Conservation (phyloP, 2,888 invertebrate species). For the Marasmarcha lunaedactyla region DNA sequence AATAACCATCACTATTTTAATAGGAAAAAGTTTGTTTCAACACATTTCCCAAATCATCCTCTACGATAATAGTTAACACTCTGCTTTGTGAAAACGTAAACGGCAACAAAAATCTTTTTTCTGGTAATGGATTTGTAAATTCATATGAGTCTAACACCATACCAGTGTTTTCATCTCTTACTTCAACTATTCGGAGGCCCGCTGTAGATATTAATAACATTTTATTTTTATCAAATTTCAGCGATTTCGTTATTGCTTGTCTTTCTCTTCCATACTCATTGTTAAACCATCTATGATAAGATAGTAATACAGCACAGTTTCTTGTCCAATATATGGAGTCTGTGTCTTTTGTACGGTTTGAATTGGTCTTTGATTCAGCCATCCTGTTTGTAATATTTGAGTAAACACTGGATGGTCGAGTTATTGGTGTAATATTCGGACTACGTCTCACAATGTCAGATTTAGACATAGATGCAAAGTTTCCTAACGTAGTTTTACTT, state of each 20-base stretch:
- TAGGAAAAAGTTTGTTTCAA: slow-evolving; percentile 74
- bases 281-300: slow-evolving; percentile 74
- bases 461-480: slow-evolving; percentile 60
- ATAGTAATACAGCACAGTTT: slow-evolving; percentile 75
- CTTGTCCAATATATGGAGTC: slow-evolving; percentile 73
- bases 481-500: slow-evolving; percentile 64
- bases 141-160: slow-evolving; percentile 74
- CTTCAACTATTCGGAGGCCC: slow-evolving; percentile 76
- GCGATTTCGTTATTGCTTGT: slow-evolving; percentile 62
- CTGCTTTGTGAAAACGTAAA: slow-evolving; percentile 59
- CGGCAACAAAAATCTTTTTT: slow-evolving; percentile 69
- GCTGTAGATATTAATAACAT: slow-evolving; percentile 73
- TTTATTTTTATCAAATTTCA: slow-evolving; percentile 67
- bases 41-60: slow-evolving; percentile 77
- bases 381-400: slow-evolving; percentile 56
- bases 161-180: slow-evolving; percentile 71
- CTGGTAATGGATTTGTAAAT: slow-evolving; percentile 68
- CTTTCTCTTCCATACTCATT: slow-evolving; percentile 66
- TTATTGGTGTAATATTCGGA: slow-evolving; percentile 64
- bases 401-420: slow-evolving; percentile 61
- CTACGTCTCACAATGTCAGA: slow-evolving; percentile 55
- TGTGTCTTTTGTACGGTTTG: slow-evolving; percentile 48
- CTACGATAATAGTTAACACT: slow-evolving; percentile 72
- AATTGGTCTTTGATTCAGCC: slow-evolving; percentile 53
- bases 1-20: slow-evolving; percentile 23